phyloP scores from a whole-genome alignment of 2,888 invertebrate genomes.

The Plusia festucae region DNA sequence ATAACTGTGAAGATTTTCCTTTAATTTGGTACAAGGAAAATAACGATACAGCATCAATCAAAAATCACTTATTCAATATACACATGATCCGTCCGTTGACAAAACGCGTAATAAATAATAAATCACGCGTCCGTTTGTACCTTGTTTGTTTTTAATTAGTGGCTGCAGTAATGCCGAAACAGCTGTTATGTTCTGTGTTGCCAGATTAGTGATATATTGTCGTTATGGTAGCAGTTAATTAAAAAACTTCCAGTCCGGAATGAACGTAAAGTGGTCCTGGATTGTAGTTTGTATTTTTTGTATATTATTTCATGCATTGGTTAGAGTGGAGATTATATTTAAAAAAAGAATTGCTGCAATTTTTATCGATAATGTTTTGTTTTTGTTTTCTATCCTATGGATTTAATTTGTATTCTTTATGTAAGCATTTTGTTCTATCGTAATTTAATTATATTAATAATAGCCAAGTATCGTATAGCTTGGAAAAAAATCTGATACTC shows the following conservation, averaged over 20 bases:
- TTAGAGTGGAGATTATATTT: constrained; percentile 12
- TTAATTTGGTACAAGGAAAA: background rate
- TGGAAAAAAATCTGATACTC: no score
- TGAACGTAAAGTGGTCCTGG: constrained; percentile 40
- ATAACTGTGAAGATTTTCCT: background rate
- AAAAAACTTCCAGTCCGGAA: constrained; percentile 49
- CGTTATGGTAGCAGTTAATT: constrained; percentile 54
- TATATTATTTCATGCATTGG: constrained; percentile 12
- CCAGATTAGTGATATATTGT: constrained; percentile 55
- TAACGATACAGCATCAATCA: constrained; percentile 39
- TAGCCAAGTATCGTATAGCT: background rate
- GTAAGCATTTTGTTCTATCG: no score
- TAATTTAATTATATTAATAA: background rate
- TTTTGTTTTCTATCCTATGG: background rate
- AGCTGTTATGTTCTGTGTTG: constrained; percentile 53
- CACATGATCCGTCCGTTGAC: constrained; percentile 50
- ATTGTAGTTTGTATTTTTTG: constrained; percentile 21
- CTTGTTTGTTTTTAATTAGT: constrained; percentile 84
- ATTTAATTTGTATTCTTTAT: background rate
- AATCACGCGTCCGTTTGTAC: constrained; percentile 65
- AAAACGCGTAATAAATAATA: constrained; percentile 59
- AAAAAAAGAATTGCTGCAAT: background rate
- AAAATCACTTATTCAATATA: constrained; percentile 47
- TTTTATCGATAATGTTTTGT: background rate
- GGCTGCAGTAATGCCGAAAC: constrained; percentile 57